A percentile compares a stretch with the other conserved stretches of the same genome.
These are phyloP conservation scores for human (Homo sapiens) DNA, from an alignment of 2,113 vertebrate species.

Conservation along the genomic window DNA sequence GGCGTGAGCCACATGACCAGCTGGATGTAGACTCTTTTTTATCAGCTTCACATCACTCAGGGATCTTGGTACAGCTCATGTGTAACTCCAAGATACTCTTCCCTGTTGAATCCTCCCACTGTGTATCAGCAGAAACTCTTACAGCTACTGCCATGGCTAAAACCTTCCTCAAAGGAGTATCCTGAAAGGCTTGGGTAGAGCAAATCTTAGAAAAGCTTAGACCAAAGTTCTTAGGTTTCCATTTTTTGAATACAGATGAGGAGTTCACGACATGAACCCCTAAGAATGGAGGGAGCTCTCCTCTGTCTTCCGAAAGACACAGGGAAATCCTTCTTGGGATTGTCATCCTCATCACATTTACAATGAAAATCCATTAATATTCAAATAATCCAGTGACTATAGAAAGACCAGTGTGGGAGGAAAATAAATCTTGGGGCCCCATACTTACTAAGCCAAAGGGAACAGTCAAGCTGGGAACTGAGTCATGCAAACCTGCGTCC, in stretches of 20 bases:
- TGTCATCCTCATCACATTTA: accelerated
- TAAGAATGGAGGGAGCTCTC: not conserved
- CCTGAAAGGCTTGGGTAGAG: not conserved
- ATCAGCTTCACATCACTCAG: not conserved
- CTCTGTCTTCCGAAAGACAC: not conserved
- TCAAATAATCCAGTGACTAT: not conserved
- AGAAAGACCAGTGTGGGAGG: not conserved
- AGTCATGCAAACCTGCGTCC: too few species aligned
- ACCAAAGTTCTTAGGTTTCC: not conserved
- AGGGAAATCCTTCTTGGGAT: not conserved
- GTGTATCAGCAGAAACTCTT: not conserved
- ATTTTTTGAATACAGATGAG: not conserved
- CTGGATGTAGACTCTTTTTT: too few species aligned
- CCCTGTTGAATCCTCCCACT: not conserved
- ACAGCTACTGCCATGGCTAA: not conserved
- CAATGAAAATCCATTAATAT: not conserved
- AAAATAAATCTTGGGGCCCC: too few species aligned
- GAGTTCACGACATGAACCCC: not conserved
- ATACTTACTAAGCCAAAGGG: too few species aligned
- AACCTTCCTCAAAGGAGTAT: not conserved
- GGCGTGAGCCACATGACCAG: too few species aligned
- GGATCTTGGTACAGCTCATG: not conserved
- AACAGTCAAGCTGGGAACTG: too few species aligned
- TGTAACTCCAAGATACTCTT: too few species aligned
- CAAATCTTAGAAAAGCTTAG: not conserved